phyloP scores from a whole-genome alignment of 2,113 vertebrate species.

The Heliornis fulica region DNA sequence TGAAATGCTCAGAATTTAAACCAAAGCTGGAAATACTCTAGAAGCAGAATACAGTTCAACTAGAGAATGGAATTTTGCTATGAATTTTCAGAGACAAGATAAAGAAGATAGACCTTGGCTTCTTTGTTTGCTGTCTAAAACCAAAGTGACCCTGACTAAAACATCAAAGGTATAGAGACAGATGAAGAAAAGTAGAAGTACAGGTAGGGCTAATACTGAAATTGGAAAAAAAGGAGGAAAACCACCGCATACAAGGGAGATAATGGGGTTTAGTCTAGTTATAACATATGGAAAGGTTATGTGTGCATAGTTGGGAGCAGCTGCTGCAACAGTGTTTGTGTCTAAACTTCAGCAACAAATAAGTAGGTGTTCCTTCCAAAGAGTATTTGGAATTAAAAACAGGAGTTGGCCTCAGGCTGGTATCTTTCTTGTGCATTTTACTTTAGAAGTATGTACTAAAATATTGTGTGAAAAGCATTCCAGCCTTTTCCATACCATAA shows the following conservation, averaged over 20 bases:
- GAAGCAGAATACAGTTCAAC: background rate
- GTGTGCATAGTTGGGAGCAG: background rate
- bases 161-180: background rate
- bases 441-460: background rate
- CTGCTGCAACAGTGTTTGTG: background rate
- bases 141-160: background rate
- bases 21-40: background rate
- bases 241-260: background rate
- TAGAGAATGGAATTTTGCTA: background rate
- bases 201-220: background rate
- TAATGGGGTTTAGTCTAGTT: background rate
- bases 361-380: background rate
- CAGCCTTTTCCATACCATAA: rapidly evolving
- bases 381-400: background rate
- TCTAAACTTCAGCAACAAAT: background rate
- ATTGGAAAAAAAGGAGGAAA: background rate
- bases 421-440: background rate
- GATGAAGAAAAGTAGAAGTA: background rate
- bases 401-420: background rate
- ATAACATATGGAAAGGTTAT: background rate
- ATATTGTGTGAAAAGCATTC: background rate
- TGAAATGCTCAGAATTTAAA: background rate
- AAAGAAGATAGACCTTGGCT: background rate
- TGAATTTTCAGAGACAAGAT: background rate
- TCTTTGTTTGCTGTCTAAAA: background rate